A percentile compares a stretch with the other conserved stretches of the same genome.
Evolutionary conservation across 2,888 invertebrate genomes (phyloP).

Genomic region (Coronaproctus castanopsis): DNA sequence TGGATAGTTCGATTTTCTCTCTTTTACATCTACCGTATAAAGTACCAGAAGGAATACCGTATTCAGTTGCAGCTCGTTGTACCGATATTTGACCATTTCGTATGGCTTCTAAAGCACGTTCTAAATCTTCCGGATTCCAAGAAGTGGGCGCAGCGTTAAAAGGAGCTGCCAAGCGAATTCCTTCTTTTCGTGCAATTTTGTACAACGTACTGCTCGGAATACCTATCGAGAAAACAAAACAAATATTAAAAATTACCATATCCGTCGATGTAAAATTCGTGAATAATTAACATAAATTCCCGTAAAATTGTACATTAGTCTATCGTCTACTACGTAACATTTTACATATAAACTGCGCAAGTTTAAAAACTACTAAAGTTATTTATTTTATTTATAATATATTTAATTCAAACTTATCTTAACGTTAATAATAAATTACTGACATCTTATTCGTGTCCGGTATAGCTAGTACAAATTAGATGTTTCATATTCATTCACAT

Average conservation of each 20-base stretch:
- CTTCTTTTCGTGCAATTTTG: constrained; percentile 75
- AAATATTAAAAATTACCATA: neutral
- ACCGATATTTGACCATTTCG: constrained; percentile 58
- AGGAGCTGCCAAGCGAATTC: constrained; percentile 68
- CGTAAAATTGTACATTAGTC: too few relatives aligned
- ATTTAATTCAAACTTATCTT: too few relatives aligned
- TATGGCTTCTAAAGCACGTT: constrained; percentile 61
- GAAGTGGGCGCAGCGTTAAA: constrained; percentile 77
- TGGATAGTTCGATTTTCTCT: constrained; percentile 70
- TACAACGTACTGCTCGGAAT: constrained; percentile 80
- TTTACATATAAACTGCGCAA: too few relatives aligned
- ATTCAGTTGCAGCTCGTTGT: constrained; percentile 66
- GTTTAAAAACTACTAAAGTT: too few relatives aligned
- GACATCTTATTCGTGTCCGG: too few relatives aligned
- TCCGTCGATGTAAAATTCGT: too few relatives aligned
- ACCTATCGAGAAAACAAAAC: constrained; percentile 29
- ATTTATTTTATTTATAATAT: too few relatives aligned
- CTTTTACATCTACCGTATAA: constrained; percentile 72
- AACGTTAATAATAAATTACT: too few relatives aligned
- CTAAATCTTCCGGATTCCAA: constrained; percentile 67
- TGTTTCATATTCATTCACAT: too few relatives aligned
- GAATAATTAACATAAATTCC: too few relatives aligned
- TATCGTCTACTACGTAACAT: too few relatives aligned
- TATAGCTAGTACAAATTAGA: too few relatives aligned
- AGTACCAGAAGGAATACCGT: constrained; percentile 73